A percentile compares a stretch with the other conserved stretches of the same genome.
These are phyloP conservation scores for Thereva unica DNA, from an alignment of 2,888 invertebrate species.

Conservation along the genomic window DNA sequence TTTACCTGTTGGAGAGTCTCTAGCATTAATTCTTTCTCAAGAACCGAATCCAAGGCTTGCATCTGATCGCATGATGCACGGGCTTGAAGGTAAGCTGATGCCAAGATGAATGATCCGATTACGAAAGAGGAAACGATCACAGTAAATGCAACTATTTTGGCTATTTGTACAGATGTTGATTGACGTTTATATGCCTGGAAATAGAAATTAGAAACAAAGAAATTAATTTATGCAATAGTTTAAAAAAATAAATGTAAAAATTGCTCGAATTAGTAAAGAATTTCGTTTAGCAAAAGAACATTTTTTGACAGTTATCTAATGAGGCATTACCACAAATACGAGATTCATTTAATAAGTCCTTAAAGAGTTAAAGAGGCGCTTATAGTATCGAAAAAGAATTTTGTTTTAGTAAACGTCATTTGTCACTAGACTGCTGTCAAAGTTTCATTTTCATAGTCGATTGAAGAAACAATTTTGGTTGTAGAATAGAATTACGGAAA, in stretches of 20 bases:
- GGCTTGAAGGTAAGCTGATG: constrained; percentile 81
- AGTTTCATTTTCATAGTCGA: no score
- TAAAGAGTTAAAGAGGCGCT: no score
- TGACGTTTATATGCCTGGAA: constrained; percentile 77
- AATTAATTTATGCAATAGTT: background rate
- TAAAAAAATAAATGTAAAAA: background rate
- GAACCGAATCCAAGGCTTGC: constrained; percentile 68
- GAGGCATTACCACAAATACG: no score
- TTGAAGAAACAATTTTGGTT: no score
- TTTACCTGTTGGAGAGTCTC: constrained; percentile 74
- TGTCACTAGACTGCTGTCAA: no score
- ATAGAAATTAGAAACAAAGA: constrained; percentile 39
- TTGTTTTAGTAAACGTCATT: no score
- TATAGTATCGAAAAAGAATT: no score
- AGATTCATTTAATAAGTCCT: no score
- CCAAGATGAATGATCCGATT: constrained; percentile 80
- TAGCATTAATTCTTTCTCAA: constrained; percentile 71
- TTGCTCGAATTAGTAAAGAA: background rate
- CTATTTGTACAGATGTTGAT: constrained; percentile 82
- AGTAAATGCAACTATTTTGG: constrained; percentile 82
- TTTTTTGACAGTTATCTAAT: no score
- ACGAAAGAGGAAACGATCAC: constrained; percentile 80
- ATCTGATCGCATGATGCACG: constrained; percentile 79
- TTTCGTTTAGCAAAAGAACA: no score
- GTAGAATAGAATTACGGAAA: no score